These are phyloP conservation scores for Metacarcinus magister DNA, from an alignment of 2,888 invertebrate genomes.

Conservation along the genomic window DNA sequence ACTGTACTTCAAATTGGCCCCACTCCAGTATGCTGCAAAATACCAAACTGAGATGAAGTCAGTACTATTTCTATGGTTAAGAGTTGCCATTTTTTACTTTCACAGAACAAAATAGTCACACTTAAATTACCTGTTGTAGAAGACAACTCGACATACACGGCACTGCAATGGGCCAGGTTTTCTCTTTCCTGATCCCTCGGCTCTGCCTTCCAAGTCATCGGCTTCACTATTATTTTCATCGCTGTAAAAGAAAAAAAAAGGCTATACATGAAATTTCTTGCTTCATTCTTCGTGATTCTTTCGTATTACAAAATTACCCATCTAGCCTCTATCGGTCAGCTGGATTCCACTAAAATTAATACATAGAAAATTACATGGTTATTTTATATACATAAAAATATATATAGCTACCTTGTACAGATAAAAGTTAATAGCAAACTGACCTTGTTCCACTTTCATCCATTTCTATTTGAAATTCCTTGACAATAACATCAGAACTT, in stretches of 20 bases:
- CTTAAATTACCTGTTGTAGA: constrained; percentile 72
- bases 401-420: not conserved
- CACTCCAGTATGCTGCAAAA: too few relatives aligned
- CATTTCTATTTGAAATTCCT: constrained; percentile 50
- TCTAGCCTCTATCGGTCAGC: too few relatives aligned
- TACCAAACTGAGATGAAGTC: too few relatives aligned
- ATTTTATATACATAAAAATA: not conserved
- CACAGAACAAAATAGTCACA: not conserved
- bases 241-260: constrained; percentile 57
- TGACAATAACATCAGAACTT: constrained; percentile 11
- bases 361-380: too few relatives aligned
- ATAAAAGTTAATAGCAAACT: not conserved
- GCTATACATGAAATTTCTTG: not conserved
- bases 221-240: constrained; percentile 65
- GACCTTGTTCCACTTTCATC: constrained; percentile 61
- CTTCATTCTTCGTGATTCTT: not conserved
- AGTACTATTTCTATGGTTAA: too few relatives aligned
- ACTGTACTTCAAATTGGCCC: too few relatives aligned
- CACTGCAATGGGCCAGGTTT: constrained; percentile 77
- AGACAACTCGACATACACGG: constrained; percentile 71
- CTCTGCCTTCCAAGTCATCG: constrained; percentile 42
- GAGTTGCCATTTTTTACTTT: not conserved
- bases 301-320: not conserved
- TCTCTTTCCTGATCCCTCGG: constrained; percentile 63
- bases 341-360: too few relatives aligned